Base-by-base conservation (phyloP, 2,113 vertebrate genomes). In the Prionailurus viverrinus region DNA sequence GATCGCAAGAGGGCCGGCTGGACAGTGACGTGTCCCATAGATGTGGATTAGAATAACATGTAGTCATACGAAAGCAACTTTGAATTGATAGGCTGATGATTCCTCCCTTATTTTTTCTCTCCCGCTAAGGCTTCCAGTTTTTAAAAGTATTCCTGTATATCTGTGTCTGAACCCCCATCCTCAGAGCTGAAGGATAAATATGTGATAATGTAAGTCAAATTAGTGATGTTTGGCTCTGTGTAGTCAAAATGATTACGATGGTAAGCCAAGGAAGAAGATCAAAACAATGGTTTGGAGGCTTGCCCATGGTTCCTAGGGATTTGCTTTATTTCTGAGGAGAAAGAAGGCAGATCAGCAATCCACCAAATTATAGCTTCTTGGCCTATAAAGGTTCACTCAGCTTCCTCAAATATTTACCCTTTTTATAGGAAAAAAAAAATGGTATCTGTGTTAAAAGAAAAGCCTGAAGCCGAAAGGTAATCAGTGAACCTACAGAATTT, bases 401-500 rank as follows among this genome's bases (percentile, higher is more conserved):
- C 39, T 89, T 90, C 29, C 18, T 66, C 41, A 94, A 76, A 63
- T 80, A 92, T 45, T 92, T 92, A 85, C 3, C 25, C 2, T 71
- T 89, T 63, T 74, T 48, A 68, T 66, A 33, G n/a, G 27, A 8
- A 41, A 94, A 61, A 76, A 76, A 76, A 33, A 11, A n/a, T 48
- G 18, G 3, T 74, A 25, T 74, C n/a, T 65, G 4, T 83, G 29
- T 63, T 91, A 92, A 95, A 7, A 45, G 14, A 71, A 96, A 93
- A 94, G 7, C 29, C 25, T 90, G 13, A 94, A 82, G 16, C 19
- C 39, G 87, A 92, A 80, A 55, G 19, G 45, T 73, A 61, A 76
- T 88, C 92, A 87, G 73, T 53, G 53, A 94, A 71, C 41, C 61
- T 21, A 81, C 5, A 85, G 12, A 71, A 48, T 69, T 95, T 96